Evolutionary conservation across 2,888 invertebrate species (phyloP).

Genomic region (Salpingus planirostris): DNA sequence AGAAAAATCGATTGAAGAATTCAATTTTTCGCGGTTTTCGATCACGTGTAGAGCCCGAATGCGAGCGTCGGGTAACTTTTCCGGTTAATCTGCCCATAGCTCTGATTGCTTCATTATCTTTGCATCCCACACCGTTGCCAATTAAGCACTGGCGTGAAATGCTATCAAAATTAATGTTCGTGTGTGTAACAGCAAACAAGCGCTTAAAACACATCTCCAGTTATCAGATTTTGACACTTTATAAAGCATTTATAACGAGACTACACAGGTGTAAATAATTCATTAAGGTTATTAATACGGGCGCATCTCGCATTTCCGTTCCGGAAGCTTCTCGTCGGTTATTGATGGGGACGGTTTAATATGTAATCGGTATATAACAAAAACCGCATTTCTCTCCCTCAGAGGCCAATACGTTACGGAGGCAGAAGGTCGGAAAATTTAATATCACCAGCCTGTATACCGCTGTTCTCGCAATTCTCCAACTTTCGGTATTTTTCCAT

Average conservation of each 20-base stretch:
- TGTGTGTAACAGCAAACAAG: constrained; percentile 15
- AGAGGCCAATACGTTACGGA: constrained; percentile 38
- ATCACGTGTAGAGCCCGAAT: not conserved
- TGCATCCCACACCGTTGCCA: constrained; percentile 31
- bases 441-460: constrained; percentile 41
- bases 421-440: constrained; percentile 44
- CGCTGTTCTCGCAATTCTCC: constrained; percentile 37
- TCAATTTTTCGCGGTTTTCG: not conserved
- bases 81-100: constrained; percentile 21
- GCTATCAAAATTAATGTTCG: constrained; percentile 32
- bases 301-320: too few relatives aligned
- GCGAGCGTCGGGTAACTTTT: constrained; percentile 2
- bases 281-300: too few relatives aligned
- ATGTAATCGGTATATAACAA: constrained; percentile 36
- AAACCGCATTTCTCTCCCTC: constrained; percentile 37
- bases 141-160: constrained; percentile 31
- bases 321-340: not conserved
- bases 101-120: constrained; percentile 35
- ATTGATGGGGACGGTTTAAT: constrained; percentile 19
- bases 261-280: too few relatives aligned
- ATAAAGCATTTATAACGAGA: too few relatives aligned
- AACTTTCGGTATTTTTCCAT: constrained; percentile 43
- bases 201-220: too few relatives aligned
- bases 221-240: too few relatives aligned
- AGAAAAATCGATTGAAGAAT: too few relatives aligned